Conservation (phyloP, 30 jellyfish, hydroid and myxozoan genomes). For the Turritopsis dohrnii region DNA sequence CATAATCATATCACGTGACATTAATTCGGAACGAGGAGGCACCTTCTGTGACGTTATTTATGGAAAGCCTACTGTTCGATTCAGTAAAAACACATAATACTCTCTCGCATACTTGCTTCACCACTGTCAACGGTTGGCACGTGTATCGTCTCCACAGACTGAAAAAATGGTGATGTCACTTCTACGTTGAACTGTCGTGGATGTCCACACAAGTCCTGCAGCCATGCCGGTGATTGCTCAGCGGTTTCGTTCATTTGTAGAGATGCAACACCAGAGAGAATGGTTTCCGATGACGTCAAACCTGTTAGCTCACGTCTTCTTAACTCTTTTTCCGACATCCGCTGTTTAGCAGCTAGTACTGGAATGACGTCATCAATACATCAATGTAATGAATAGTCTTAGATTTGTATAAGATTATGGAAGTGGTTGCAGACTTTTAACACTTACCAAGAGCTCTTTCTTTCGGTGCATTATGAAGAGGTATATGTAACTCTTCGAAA, state of each 20-base stretch:
- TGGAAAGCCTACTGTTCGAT: no score
- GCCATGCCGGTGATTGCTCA: slow-evolving; percentile 9
- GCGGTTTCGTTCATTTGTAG: slow-evolving; percentile 13
- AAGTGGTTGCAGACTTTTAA: no score
- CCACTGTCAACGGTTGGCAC: not conserved
- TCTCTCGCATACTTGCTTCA: not conserved
- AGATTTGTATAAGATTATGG: no score
- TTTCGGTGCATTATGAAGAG: slow-evolving; percentile 51
- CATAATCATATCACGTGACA: no score
- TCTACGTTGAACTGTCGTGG: slow-evolving; percentile 4
- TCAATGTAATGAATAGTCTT: no score
- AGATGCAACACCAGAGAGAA: slow-evolving; percentile 39
- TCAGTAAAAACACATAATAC: no score
- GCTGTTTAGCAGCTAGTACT: slow-evolving; percentile 78
- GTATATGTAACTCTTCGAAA: slow-evolving; percentile 55
- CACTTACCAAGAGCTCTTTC: slow-evolving; percentile 79
- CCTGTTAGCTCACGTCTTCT: slow-evolving; percentile 89
- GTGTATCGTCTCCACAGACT: slow-evolving; percentile 13
- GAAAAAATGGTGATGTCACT: slow-evolving; percentile 30
- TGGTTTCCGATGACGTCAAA: slow-evolving; percentile 59
- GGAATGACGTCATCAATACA: no score
- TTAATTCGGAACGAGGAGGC: no score
- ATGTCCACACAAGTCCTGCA: slow-evolving; percentile 1
- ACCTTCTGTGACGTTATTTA: no score
- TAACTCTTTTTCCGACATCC: slow-evolving; percentile 91